Conservation (phyloP, 2,797 vertebrate species). For the Toxotes lorentzi region DNA sequence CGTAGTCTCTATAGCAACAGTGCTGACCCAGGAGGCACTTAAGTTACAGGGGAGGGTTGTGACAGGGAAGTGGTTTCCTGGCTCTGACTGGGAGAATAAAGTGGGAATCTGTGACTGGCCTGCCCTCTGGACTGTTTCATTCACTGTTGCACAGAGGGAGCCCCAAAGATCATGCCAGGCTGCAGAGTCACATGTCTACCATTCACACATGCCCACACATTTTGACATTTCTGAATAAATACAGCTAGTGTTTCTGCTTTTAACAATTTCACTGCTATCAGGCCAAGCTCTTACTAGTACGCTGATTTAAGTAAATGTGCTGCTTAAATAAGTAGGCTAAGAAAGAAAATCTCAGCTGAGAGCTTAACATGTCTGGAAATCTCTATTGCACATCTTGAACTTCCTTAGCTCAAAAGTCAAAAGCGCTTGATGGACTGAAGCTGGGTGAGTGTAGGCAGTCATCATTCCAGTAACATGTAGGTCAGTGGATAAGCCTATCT, state of each 20-base stretch:
- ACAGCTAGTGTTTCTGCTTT: constrained; percentile 26
- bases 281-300: constrained; percentile 23
- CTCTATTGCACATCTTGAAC: constrained; percentile 50
- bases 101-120: constrained; percentile 47
- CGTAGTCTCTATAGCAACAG: constrained; percentile 68
- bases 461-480: constrained; percentile 75
- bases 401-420: constrained; percentile 58
- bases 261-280: constrained; percentile 17
- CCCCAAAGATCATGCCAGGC: constrained; percentile 54
- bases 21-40: constrained; percentile 67
- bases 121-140: constrained; percentile 69
- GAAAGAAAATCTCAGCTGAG: constrained; percentile 51
- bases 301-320: constrained; percentile 34
- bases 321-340: constrained; percentile 64
- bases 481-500: constrained; percentile 76
- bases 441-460: constrained; percentile 48
- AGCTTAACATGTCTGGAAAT: constrained; percentile 70
- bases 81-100: constrained; percentile 59
- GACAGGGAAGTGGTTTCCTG: constrained; percentile 68
- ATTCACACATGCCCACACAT: constrained; percentile 58
- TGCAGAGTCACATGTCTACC: constrained; percentile 65
- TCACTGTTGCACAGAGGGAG: constrained; percentile 61
- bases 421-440: constrained; percentile 56
- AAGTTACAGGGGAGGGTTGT: constrained; percentile 59
- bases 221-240: constrained; percentile 53